phyloP scores from a whole-genome alignment of 2,888 invertebrate species.

The Acrocyrtus sp. region DNA sequence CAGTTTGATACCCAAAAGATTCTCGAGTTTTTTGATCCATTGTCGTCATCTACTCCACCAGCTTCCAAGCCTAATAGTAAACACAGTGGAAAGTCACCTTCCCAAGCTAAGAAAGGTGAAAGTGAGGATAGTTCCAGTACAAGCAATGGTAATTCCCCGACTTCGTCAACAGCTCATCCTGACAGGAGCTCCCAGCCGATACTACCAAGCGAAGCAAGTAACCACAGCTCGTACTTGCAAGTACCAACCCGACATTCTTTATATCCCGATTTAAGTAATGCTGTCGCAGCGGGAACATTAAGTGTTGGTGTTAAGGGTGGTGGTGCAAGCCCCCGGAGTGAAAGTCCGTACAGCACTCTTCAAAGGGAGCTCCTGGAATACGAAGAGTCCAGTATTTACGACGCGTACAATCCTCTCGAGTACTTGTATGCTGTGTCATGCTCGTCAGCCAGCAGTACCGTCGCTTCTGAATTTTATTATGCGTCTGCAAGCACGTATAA shows the following conservation, averaged over 20 bases:
- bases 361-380: slow-evolving; percentile 31
- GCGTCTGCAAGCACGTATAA: slow-evolving; percentile 2
- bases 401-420: slow-evolving; percentile 82
- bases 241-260: slow-evolving; percentile 21
- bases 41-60: slow-evolving; percentile 65
- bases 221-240: neutral
- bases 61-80: no score
- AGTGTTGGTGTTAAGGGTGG: neutral
- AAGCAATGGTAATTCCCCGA: neutral
- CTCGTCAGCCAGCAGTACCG: slow-evolving; percentile 53
- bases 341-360: slow-evolving; percentile 35
- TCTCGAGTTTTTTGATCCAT: slow-evolving; percentile 88
- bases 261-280: slow-evolving; percentile 25
- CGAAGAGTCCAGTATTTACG: slow-evolving; percentile 72
- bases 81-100: no score
- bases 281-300: slow-evolving; percentile 20
- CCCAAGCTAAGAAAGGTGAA: neutral
- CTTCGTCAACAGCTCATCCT: neutral
- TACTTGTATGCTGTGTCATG: slow-evolving; percentile 73
- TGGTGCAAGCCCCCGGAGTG: slow-evolving; percentile 5
- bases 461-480: slow-evolving; percentile 48
- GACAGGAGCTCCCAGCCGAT: slow-evolving; percentile 36
- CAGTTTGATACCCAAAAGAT: slow-evolving; percentile 74
- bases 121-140: neutral
- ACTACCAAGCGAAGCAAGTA: slow-evolving; percentile 24